Evolutionary conservation across 1,140 invertebrate genomes (phyloP), one percentile per base, ranked within the genome.

Genomic region (Bombus cullumanus): DNA sequence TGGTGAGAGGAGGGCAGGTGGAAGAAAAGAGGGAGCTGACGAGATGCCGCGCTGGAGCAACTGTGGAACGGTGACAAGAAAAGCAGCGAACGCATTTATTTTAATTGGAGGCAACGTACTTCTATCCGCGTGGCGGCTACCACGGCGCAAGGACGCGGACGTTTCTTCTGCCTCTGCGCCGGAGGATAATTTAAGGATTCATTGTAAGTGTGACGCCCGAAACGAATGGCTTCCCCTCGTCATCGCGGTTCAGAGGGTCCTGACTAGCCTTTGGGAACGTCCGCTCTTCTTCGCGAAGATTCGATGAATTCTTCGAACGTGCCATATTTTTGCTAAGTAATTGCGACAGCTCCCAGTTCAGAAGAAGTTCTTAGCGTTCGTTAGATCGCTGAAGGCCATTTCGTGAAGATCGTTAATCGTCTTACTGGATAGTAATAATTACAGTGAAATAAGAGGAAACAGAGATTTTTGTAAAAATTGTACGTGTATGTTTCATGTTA

Each of bases 21-120:
- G 73, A 28, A 68, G 31, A 8, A 18, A 28, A 53, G 85, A 64
- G 57, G 59, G 59, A 72, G 78, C 79, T 86, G 84, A 90, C 87
- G 89, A 83, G 87, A 76, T 81, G 74, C 81, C 85, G 81, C 34
- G 74, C 57, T 43, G 47, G 57, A 31, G 64, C 53, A n/a, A 41
- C 41, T 64, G 43, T 22, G 80, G 64, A 75, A 82, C 75, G 71
- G 88, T 91, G 90, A 90, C 90, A 91, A 91, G 90, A 91, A 91
- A 91, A 91, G 84, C 90, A 68, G 89, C 78, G 84, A 85, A 85
- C 90, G 89, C 89, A 81, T 91, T 91, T 90, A 90, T 90, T 91
- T 91, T 91, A 91, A 91, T 91, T 91, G 90, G 89, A 88, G 84
- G 41, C 79, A 62, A 37, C 37, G 80, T 80, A 79, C 69, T 68